Conservation (phyloP, 2,113 vertebrate species). For the Pelecanoides urinatrix region DNA sequence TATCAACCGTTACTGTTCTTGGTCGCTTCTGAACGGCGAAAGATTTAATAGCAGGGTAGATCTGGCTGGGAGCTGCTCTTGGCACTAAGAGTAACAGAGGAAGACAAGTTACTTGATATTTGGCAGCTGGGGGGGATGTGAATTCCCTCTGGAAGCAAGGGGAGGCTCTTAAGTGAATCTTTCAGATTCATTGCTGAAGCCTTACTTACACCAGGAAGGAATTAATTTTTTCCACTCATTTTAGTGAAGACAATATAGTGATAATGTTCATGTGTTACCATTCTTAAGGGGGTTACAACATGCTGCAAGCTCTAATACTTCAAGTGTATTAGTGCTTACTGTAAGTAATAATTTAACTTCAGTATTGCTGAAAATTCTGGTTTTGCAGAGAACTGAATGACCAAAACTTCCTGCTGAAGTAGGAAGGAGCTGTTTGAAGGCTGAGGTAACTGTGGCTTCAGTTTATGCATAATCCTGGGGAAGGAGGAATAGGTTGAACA, state of each 20-base stretch:
- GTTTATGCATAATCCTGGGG: background rate
- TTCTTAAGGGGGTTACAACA: background rate
- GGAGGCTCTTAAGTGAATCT: background rate
- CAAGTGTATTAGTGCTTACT: background rate
- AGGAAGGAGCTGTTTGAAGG: background rate
- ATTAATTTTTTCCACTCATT: background rate
- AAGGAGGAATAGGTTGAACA: no score
- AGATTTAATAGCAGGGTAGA: background rate
- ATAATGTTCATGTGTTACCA: background rate
- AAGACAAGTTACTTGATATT: background rate
- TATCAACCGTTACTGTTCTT: background rate
- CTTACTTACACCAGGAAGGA: background rate
- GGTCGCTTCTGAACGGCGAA: background rate
- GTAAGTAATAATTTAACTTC: background rate
- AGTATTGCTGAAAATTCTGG: background rate
- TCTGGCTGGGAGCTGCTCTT: background rate
- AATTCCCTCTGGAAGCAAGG: background rate
- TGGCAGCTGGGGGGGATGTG: background rate
- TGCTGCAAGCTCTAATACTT: background rate
- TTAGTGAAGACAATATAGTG: background rate
- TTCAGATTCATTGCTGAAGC: background rate
- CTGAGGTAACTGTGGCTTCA: background rate
- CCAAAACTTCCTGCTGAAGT: background rate
- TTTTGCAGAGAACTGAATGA: background rate
- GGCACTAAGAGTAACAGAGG: accelerated